Evolutionary conservation across 2,888 invertebrate genomes (phyloP).

Genomic region (Agrochola lychnidis): DNA sequence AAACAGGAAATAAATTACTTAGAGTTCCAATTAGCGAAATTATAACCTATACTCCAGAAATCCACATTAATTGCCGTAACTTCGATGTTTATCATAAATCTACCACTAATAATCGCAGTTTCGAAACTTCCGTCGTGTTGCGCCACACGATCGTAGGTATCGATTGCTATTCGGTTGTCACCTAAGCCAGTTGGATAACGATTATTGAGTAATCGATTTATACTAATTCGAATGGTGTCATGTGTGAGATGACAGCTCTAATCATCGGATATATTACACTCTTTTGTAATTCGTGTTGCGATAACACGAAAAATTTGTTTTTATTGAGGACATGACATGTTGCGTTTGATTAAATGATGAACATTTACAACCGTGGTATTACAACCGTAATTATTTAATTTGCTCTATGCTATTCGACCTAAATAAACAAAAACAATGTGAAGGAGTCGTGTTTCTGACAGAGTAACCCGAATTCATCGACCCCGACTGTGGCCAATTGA

Average conservation of each 20-base stretch:
- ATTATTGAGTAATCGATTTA: constrained; percentile 81
- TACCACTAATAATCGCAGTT: constrained; percentile 77
- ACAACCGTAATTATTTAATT: constrained; percentile 55
- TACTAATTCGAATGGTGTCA: constrained; percentile 65
- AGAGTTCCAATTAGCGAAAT: constrained; percentile 69
- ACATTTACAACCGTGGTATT: constrained; percentile 33
- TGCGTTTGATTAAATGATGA: constrained; percentile 49
- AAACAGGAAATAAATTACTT: constrained; percentile 66
- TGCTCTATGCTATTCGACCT: constrained; percentile 70
- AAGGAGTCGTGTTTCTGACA: constrained; percentile 74
- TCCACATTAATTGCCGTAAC: constrained; percentile 79
- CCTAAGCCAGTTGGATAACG: constrained; percentile 85
- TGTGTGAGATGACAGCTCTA: constrained; percentile 69
- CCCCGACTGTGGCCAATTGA: constrained; percentile 86
- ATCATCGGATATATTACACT: constrained; percentile 66
- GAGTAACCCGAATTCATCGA: constrained; percentile 86
- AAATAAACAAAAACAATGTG: constrained; percentile 74
- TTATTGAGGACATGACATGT: constrained; percentile 46
- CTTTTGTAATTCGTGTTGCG: constrained; percentile 42
- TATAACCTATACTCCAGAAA: constrained; percentile 62
- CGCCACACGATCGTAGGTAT: constrained; percentile 80
- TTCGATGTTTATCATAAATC: constrained; percentile 78
- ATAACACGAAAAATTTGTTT: constrained; percentile 40
- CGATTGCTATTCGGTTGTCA: constrained; percentile 82
- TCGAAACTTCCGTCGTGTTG: constrained; percentile 86